Conservation (phyloP, 2,113 vertebrate species). For the Oryzias javanicus region DNA sequence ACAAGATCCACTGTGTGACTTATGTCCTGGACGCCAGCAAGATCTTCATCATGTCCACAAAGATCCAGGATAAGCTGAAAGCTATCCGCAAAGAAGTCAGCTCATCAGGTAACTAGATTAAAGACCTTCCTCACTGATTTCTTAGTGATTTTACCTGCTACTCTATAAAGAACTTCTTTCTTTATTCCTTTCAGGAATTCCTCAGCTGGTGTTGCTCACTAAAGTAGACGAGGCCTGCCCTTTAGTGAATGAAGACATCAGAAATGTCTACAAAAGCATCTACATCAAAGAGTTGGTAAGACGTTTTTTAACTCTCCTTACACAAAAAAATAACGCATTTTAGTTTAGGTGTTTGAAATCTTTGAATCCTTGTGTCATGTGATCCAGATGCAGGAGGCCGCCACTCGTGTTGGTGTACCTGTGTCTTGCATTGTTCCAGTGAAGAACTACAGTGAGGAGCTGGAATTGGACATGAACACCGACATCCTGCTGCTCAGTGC, state of each 20-base stretch:
- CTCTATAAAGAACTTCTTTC: too few species aligned
- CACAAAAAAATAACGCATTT: background rate
- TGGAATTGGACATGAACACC: constrained; percentile 50
- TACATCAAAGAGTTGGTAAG: constrained; percentile 44
- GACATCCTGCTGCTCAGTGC: constrained; percentile 65
- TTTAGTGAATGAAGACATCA: constrained; percentile 26
- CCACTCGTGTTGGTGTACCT: constrained; percentile 21
- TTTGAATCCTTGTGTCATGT: background rate
- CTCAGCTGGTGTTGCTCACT: constrained; percentile 52
- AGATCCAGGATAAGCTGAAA: constrained; percentile 66
- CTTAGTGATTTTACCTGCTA: too few species aligned
- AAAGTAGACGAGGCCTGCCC: constrained; percentile 50
- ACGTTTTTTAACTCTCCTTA: too few species aligned
- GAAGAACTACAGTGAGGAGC: constrained; percentile 69
- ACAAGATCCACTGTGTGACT: constrained; percentile 62
- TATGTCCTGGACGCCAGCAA: constrained; percentile 68
- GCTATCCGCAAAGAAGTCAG: constrained; percentile 67
- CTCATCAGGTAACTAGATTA: constrained; percentile 38
- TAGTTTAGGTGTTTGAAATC: background rate
- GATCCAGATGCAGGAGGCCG: constrained; percentile 34
- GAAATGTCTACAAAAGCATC: constrained; percentile 36
- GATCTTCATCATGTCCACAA: constrained; percentile 52
- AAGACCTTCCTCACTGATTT: background rate
- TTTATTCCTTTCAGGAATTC: constrained; percentile 26
- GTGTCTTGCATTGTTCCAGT: constrained; percentile 43